phyloP scores from a whole-genome alignment of 2,888 invertebrate genomes.

The Scaptodrosophila latifasciaeformis region DNA sequence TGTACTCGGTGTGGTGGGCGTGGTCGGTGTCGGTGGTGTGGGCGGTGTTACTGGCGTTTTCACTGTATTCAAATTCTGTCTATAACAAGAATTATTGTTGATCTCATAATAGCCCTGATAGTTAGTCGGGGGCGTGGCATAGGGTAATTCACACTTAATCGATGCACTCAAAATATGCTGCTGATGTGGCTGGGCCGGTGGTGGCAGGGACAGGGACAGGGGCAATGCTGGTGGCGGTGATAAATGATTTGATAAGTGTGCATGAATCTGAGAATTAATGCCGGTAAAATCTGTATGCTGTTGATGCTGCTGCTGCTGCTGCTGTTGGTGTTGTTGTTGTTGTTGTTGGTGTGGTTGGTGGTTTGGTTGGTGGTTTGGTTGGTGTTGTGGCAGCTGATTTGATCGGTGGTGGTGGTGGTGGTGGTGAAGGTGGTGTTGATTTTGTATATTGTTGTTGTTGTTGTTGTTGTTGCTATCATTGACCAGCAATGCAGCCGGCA shows the following conservation, averaged over 20 bases:
- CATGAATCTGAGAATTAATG: background rate
- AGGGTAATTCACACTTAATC: slow-evolving; percentile 59
- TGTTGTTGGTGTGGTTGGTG: too few species aligned
- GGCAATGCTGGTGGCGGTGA: slow-evolving; percentile 19
- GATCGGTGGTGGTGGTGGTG: slow-evolving; percentile 16
- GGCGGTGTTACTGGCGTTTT: slow-evolving; percentile 9
- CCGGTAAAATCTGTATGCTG: slow-evolving; percentile 8
- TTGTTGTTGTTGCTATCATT: slow-evolving; percentile 37
- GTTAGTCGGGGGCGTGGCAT: slow-evolving; percentile 26
- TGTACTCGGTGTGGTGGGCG: background rate
- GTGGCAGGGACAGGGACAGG: background rate
- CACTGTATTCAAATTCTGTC: slow-evolving; percentile 50
- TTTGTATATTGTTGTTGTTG: slow-evolving; percentile 18
- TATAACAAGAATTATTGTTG: slow-evolving; percentile 62
- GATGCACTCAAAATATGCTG: too few species aligned
- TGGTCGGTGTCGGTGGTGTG: slow-evolving; percentile 4
- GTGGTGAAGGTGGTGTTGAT: slow-evolving; percentile 11
- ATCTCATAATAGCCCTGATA: slow-evolving; percentile 51
- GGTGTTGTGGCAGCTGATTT: slow-evolving; percentile 11
- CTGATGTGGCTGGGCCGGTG: too few species aligned
- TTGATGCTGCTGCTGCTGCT: slow-evolving; percentile 32
- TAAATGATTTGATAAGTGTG: slow-evolving; percentile 5
- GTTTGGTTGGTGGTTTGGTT: too few species aligned
- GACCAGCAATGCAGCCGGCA: slow-evolving; percentile 36
- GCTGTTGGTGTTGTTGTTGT: slow-evolving; percentile 15